Evolutionary conservation across 2,888 invertebrate species (phyloP), one percentile per base, ranked within the genome.

Genomic region (Euclidia mi): DNA sequence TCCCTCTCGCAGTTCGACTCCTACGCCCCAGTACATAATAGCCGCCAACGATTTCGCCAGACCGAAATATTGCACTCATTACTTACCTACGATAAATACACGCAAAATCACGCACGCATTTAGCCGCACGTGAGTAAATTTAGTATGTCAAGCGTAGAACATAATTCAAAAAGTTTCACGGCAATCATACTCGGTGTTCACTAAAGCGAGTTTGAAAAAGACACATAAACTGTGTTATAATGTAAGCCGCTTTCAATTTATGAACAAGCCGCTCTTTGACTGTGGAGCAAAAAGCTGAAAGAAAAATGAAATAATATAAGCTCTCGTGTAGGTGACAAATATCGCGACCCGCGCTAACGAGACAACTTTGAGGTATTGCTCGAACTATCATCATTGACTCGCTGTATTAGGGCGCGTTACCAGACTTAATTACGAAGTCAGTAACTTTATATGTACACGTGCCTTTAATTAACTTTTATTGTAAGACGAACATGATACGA

Each of bases 231-330:
- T 69, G 61, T 51, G 62, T 72, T 76, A 61, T 67, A 74, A 65
- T 61, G 62, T 71, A 78, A 79, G 72, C 79, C 56, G 73, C 78
- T 81, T 85, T 86, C 78, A 85, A 81, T 82, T 82, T 80, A 78
- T 74, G 72, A 79, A 81, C 73, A 70, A 76, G 68, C 58, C 20
- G 65, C 57, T 43, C 15, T 68, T 71, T 73, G 61, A 62, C 49
- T 43, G 34, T 41, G 34, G 48, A 65, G 62, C 49, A 61, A 65
- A 63, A 60, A 63, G 71, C 70, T 71, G 53, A 71, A 75, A 71
- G 58, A n/a, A 63, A 61, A 56, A 59, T 70, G 50, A 70, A 72
- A 66, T 62, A 71, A 52, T 61, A 59, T 63, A 70, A 76, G 66
- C 34, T 28, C 57, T 34, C 48, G 38, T 35, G 20, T 65, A 74